Percentiles rank a stretch among this genome's conserved stretches.
Conservation (phyloP, 2,113 vertebrate genomes). For the Lagopus muta region DNA sequence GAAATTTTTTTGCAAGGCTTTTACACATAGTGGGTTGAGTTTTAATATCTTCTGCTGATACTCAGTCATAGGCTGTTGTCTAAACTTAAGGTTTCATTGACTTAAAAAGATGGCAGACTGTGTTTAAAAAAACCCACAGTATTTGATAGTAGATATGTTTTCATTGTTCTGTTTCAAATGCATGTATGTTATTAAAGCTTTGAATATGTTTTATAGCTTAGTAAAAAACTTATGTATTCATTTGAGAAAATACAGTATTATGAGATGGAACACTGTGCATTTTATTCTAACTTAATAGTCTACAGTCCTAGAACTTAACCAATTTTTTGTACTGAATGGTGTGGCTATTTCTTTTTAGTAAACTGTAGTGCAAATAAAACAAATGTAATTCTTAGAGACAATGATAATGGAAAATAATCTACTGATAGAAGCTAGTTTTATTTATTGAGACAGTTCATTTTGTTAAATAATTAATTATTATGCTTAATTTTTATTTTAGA, state of each 20-base stretch:
- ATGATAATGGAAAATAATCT: background rate
- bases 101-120: constrained; percentile 8
- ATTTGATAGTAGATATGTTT: background rate
- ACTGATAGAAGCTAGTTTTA: background rate
- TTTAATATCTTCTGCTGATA: constrained; percentile 34
- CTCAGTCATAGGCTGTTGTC: constrained; percentile 4
- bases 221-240: background rate
- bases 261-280: background rate
- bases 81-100: constrained; percentile 35
- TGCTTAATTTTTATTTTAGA: background rate
- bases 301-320: background rate
- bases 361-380: background rate
- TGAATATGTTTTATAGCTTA: background rate
- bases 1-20: constrained; percentile 12
- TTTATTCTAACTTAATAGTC: background rate
- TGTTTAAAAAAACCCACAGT: background rate
- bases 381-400: background rate
- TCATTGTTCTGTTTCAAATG: background rate
- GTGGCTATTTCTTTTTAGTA: background rate
- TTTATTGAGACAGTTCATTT: background rate
- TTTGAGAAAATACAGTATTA: background rate
- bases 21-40: background rate
- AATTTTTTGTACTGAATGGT: background rate
- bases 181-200: background rate
- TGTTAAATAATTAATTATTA: background rate